Percentiles rank a stretch among this genome's conserved stretches.
These are phyloP conservation scores for Drosophila mercatorum DNA, from an alignment of 2,888 invertebrate species.

Conservation along the genomic window DNA sequence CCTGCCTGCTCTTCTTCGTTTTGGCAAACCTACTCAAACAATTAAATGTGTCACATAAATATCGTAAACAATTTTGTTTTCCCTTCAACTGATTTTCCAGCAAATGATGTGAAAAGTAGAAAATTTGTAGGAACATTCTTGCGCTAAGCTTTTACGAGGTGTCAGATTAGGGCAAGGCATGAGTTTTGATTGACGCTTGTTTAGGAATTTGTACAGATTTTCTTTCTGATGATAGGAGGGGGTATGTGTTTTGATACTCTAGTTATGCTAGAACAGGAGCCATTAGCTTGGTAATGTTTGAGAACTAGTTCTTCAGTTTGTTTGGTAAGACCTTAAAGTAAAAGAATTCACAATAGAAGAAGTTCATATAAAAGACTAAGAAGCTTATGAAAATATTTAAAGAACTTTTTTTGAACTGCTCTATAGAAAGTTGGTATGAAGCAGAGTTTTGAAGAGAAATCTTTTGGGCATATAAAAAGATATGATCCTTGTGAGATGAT, in stretches of 20 bases:
- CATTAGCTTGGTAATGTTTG: not conserved
- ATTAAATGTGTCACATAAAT: conserved; percentile 79
- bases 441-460: not conserved
- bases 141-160: conserved; percentile 44
- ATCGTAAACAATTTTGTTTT: conserved; percentile 60
- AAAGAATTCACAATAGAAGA: no score
- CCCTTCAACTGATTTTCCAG: conserved; percentile 45
- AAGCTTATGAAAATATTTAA: not conserved
- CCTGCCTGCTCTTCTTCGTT: conserved; percentile 6
- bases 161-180: conserved; percentile 19
- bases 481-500: not conserved
- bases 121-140: conserved; percentile 29
- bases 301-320: not conserved
- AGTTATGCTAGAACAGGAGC: not conserved
- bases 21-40: conserved; percentile 71
- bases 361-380: not conserved
- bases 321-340: not conserved
- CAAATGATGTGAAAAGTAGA: conserved; percentile 75
- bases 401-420: not conserved
- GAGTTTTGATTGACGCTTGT: conserved; percentile 3
- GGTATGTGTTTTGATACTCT: not conserved
- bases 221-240: not conserved
- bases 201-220: not conserved
- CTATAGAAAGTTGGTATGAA: not conserved
- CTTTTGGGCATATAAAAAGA: no score